Evolutionary conservation across 2,797 vertebrate genomes (phyloP), one percentile per base, ranked within the genome.

Genomic region (Morelia viridis): DNA sequence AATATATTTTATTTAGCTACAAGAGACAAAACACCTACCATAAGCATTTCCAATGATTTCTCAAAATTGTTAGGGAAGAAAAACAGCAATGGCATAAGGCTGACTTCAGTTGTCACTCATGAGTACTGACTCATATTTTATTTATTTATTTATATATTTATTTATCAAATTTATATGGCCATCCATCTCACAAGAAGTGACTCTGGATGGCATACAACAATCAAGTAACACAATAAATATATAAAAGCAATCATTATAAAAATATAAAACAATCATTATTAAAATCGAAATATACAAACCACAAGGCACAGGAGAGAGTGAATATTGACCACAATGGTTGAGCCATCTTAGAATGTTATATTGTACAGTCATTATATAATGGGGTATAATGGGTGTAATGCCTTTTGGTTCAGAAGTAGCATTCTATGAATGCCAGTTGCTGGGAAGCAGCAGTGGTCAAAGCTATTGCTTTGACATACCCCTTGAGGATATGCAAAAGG

Each of bases 81-180:
- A 24, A 6, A 35, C 41, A 26, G 9, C 61, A 91, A 1, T 46
- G 64, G 11, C 28, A 35, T 5, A 28, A 31, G 76, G 26, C 5
- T 87, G 91, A 68, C 91, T 90, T 93, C 86, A 93, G 68, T 89
- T 28, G 83, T 71, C 89, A 93, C 35, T 35, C 35, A 35, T 35
- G 35, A 76, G 71, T 22, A 41, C 19, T 41, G 71, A 41, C 35
- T 76, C 35, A 24, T 46, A 76, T 41, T 76, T 76, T 41, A 76
- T 76, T 76, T 3, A 76, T 35, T 35, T 35, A 35, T 35, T 35
- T 35, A 35, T 35, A 35, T 35, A 35, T 35, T 35, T 35, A 35
- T 35, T 35, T 35, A 35, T 35, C 35, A 35, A 35, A 35, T 35
- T 35, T 35, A 35, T 35, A 35, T 35, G 35, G 35, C 35, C 35